These are phyloP conservation scores for Sphecodes monilicornis DNA, from an alignment of 2,888 invertebrate genomes.

Conservation along the genomic window DNA sequence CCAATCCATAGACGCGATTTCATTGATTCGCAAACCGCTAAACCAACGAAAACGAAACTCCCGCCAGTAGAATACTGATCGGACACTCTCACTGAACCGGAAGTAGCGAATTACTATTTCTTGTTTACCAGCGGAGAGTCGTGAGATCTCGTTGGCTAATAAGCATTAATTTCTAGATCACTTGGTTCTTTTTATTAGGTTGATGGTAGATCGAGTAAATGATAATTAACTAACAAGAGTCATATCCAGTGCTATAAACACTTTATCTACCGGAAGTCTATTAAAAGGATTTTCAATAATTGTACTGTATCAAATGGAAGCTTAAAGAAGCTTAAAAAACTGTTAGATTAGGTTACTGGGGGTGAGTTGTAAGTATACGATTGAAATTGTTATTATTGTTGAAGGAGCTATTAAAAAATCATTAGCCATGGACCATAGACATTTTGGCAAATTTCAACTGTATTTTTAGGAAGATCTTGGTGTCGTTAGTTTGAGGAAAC, in stretches of 20 bases:
- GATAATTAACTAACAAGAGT: neutral
- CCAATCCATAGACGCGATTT: slow-evolving; percentile 9
- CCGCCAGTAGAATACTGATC: neutral
- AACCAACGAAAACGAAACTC: slow-evolving; percentile 19
- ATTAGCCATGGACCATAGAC: too few species aligned
- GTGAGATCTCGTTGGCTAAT: neutral
- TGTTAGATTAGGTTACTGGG: too few species aligned
- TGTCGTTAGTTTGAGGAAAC: too few species aligned
- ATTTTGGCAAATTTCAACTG: too few species aligned
- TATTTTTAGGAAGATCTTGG: too few species aligned
- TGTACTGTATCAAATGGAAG: neutral
- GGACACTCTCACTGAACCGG: neutral
- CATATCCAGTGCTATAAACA: neutral
- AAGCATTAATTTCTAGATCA: neutral
- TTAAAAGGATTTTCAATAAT: neutral
- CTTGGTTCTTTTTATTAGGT: neutral
- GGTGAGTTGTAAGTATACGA: too few species aligned
- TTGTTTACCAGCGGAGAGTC: neutral
- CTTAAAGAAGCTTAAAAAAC: too few species aligned
- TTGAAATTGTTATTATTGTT: too few species aligned
- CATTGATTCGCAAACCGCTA: slow-evolving; percentile 30
- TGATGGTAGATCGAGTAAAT: neutral
- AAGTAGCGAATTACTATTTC: neutral
- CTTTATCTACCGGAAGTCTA: too few species aligned
- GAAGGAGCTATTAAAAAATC: too few species aligned